Base-by-base conservation (phyloP, 1,140 invertebrate species). In the Cyphomyrmex costatus region DNA sequence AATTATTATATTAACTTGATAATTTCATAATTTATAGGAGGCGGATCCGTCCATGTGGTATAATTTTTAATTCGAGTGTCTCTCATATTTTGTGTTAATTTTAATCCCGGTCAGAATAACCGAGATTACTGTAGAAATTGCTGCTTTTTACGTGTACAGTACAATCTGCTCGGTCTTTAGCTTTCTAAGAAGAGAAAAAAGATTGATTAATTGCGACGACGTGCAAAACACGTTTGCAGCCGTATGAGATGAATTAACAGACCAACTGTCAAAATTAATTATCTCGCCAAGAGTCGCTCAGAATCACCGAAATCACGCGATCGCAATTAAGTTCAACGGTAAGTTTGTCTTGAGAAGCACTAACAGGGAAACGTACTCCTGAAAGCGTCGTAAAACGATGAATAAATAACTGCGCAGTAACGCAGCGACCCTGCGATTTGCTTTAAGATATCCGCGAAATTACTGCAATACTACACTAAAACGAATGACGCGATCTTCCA, bases 391-490 rank as follows among this genome's bases (percentile, higher is more conserved):
- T 77, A 49, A 16, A 65, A 53, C 16, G 49, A 58, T 66, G 68
- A 56, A 78, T 86, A 66, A 89, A 88, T 89, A 89, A 86, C 58
- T 74, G 30, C 30, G 60, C 53, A 30, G 63, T 89, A 86, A 83
- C n/a, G 61, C 60, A 85, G 46, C 58, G 49, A 42, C 30, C 16
- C 30, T 16, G 51, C 53, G 86, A 88, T 89, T 71, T 51, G 21
- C 58, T 46, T 63, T 66, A 36, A 61, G 68, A 83, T 82, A 86
- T 14, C 53, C 53, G 30, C n/a, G 24, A 36, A 86, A 60, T 68
- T 46, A 36, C 36, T n/a, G 74, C 71, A 61, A 71, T 58, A 65
- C 16, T 10, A n/a, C 53, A 74, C 24, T 49, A 42, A 30, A 33
- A 71, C 66, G 53, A 73, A 60, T 73, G 66, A 56, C 66, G 68